Percentiles rank a stretch among this genome's conserved stretches.
Conservation (phyloP, 2,797 vertebrate genomes). For the Cynodonichthys magdalenae region DNA sequence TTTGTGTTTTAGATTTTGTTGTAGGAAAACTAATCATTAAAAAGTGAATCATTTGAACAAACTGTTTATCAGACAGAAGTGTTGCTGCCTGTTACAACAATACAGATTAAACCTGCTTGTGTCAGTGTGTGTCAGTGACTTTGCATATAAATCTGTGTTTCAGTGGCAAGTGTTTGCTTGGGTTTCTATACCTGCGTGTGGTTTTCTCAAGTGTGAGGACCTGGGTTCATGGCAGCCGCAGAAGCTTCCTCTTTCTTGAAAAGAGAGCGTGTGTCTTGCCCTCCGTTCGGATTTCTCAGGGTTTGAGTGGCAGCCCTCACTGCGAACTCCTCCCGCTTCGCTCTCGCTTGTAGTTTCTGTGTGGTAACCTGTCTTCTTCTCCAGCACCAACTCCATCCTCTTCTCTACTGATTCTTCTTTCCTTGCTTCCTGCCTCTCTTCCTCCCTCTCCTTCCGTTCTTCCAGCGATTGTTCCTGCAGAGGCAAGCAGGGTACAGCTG, state of each 20-base stretch:
- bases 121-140: neutral
- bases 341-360: slow-evolving; percentile 77
- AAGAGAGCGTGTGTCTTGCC: slow-evolving; percentile 61
- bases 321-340: slow-evolving; percentile 59
- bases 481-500: slow-evolving; percentile 65
- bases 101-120: neutral
- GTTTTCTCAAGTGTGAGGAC: slow-evolving; percentile 80
- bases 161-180: slow-evolving; percentile 71
- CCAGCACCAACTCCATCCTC: slow-evolving; percentile 31
- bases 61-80: slow-evolving; percentile 3
- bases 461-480: slow-evolving; percentile 65
- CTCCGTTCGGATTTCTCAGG: slow-evolving; percentile 72
- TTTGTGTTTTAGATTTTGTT: slow-evolving; percentile 12
- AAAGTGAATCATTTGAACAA: slow-evolving; percentile 12
- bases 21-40: slow-evolving; percentile 17
- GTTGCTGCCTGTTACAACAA: neutral
- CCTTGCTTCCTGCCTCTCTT: slow-evolving; percentile 62
- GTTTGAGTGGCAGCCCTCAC: slow-evolving; percentile 76
- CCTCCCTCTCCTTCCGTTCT: slow-evolving; percentile 68
- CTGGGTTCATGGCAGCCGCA: slow-evolving; percentile 78
- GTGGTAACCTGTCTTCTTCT: slow-evolving; percentile 57
- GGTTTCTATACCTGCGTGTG: slow-evolving; percentile 79
- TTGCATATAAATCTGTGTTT: slow-evolving; percentile 24
- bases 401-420: slow-evolving; percentile 42
- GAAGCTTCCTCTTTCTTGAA: slow-evolving; percentile 75